Percentiles rank a stretch among this genome's conserved stretches.
Conservation (phyloP, 2,113 vertebrate species). For the Chaenocephalus aceratus region DNA sequence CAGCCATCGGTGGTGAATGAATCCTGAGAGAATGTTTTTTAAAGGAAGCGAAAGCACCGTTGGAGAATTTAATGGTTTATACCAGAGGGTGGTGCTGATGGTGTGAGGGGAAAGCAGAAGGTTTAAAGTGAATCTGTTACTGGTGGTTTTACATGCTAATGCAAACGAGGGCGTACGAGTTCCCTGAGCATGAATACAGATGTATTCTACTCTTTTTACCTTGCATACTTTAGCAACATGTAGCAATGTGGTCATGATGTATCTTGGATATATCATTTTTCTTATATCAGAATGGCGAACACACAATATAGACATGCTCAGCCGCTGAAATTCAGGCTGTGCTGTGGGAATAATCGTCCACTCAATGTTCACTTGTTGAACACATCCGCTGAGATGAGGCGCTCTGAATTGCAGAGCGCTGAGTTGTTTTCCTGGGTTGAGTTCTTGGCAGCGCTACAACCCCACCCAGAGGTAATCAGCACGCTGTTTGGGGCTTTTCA, state of each 20-base stretch:
- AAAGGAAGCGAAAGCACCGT: conserved; percentile 24
- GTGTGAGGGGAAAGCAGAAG: not conserved
- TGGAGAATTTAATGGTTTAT: conserved; percentile 17
- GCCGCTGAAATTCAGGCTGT: not conserved
- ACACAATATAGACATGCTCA: no score
- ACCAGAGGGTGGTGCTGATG: not conserved
- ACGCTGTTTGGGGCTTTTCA: conserved; percentile 6
- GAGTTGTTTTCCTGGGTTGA: conserved; percentile 17
- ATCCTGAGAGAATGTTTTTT: conserved; percentile 8
- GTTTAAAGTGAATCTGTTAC: not conserved
- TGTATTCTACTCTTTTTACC: no score
- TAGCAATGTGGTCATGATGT: no score
- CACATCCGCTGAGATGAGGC: conserved; percentile 3
- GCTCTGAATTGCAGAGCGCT: not conserved
- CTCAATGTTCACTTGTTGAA: conserved; percentile 31
- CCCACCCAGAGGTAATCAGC: conserved; percentile 45
- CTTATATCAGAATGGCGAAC: no score
- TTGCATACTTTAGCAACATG: no score
- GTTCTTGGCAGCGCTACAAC: conserved; percentile 22
- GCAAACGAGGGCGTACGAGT: not conserved
- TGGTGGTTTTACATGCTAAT: not conserved
- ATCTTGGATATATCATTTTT: no score
- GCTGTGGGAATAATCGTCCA: not conserved
- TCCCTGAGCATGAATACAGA: not conserved
- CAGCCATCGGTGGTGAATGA: conserved; percentile 12